Base-by-base conservation (phyloP, 2,113 vertebrate species). In the Procavia capensis region DNA sequence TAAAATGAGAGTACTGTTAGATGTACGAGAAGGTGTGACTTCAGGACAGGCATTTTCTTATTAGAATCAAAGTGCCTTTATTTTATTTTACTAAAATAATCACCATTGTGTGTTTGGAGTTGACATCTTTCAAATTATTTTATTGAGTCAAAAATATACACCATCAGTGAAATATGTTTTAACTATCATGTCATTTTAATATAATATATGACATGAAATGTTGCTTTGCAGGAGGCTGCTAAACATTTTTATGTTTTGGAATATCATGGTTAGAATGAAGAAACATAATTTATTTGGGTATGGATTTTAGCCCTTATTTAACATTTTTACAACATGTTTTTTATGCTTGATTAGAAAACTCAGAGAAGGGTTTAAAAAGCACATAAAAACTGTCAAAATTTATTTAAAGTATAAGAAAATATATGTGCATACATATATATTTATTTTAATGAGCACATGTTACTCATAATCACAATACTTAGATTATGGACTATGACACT, bases 1-100 rank as follows among this genome's bases (percentile, higher is more conserved):
- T 98, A 98, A 99, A 98, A 98, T 98, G 98, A 98, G 97, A 97
- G 97, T 88, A 96, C 98, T 95, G 97, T 98, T 98, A 98, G 98
- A 98, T 98, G 98, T 86, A 92, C 88, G 96, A 92, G 95, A 98
- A 99, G 98, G 98, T 98, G 98, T 96, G 98, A 99, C 98, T 98
- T 98, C 92, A 98, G 98, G 96, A 97, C 97, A 97, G 96, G 87
- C 97, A 98, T 98, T 97, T 98, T 97, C 98, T 98, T 98, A 99
- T 98, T 98, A 98, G 78, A 98, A 98, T 98, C 98, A 98, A 98
- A 98, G 95, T 98, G 95, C 87, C 66, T 97, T 91, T 94, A 5
- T 96, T 97, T 98, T 98, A 96, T 94, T 97, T 98, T 97, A 93
- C 86, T 98, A 97, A 95, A 98, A 98, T 98, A 98, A 98, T 98